phyloP scores from a whole-genome alignment of 2,113 vertebrate genomes.

The Gavialis gangeticus region DNA sequence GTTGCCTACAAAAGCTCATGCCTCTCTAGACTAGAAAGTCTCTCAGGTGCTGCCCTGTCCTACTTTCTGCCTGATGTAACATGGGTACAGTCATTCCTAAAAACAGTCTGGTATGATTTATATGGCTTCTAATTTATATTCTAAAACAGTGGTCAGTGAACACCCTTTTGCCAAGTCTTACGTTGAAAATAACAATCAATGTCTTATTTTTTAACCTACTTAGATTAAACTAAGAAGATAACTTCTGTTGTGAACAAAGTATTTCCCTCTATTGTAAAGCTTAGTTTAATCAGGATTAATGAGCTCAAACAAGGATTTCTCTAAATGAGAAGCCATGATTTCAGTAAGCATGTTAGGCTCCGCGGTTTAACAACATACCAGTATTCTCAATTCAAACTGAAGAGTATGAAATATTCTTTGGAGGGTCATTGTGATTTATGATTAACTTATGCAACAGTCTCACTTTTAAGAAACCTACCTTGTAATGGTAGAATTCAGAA shows the following conservation, averaged over 20 bases:
- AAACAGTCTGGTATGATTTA: constrained; percentile 24
- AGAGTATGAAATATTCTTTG: not conserved
- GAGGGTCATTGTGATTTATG: not conserved
- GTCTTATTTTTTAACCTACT: not conserved
- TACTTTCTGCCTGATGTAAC: too few relatives aligned
- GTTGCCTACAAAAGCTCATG: too few relatives aligned
- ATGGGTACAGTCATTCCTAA: not conserved
- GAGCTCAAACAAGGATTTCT: not conserved
- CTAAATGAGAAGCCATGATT: not conserved
- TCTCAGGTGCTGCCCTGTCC: too few relatives aligned
- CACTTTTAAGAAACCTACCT: not conserved
- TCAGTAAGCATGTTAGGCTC: not conserved
- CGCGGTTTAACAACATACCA: not conserved
- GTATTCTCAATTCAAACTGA: not conserved
- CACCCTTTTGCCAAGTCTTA: not conserved
- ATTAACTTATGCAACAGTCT: not conserved
- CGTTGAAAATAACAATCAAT: not conserved
- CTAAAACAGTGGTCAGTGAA: not conserved
- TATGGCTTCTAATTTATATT: not conserved
- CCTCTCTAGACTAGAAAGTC: too few relatives aligned
- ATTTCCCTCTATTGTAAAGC: not conserved
- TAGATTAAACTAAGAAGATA: not conserved
- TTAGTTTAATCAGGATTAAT: not conserved
- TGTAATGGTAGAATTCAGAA: not conserved
- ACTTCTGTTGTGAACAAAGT: not conserved